phyloP scores from a whole-genome alignment of 2,797 vertebrate genomes.

The Thamnophis elegans region DNA sequence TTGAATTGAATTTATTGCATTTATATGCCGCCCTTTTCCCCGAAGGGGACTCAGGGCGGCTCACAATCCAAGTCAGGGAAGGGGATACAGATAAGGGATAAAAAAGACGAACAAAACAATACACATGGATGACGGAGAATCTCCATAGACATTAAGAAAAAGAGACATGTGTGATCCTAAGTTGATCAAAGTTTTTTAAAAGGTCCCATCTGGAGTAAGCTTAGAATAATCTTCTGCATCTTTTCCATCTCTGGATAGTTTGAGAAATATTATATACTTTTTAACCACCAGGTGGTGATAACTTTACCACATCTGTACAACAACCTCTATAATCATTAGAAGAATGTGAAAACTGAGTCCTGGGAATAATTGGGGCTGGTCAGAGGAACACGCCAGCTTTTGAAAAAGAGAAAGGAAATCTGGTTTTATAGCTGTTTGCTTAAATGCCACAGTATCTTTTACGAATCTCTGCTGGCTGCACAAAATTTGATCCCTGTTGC shows the following conservation, averaged over 20 bases:
- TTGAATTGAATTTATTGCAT: no score
- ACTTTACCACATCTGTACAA: conserved; percentile 48
- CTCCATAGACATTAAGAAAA: not conserved
- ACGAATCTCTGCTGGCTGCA: not conserved
- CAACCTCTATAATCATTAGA: not conserved
- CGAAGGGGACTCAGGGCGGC: no score
- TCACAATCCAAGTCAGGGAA: no score
- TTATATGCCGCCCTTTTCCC: no score
- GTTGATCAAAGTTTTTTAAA: not conserved
- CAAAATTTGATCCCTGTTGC: conserved; percentile 1
- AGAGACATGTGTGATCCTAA: not conserved
- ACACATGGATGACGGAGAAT: no score
- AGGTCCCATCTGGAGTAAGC: not conserved
- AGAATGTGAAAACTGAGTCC: not conserved
- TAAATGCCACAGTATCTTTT: not conserved
- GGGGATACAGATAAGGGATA: no score
- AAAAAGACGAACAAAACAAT: no score
- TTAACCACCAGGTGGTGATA: conserved; percentile 74
- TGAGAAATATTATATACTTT: conserved; percentile 6
- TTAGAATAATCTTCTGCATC: not conserved
- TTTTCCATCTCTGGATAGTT: not conserved
- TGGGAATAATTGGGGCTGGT: no score
- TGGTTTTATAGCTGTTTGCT: not conserved
- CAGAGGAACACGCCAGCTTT: not conserved
- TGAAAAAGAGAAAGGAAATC: not conserved